Percentiles rank a stretch among this genome's conserved stretches.
These are phyloP conservation scores for Nephrocerus scutellatus DNA, from an alignment of 2,888 invertebrate species.

Conservation along the genomic window DNA sequence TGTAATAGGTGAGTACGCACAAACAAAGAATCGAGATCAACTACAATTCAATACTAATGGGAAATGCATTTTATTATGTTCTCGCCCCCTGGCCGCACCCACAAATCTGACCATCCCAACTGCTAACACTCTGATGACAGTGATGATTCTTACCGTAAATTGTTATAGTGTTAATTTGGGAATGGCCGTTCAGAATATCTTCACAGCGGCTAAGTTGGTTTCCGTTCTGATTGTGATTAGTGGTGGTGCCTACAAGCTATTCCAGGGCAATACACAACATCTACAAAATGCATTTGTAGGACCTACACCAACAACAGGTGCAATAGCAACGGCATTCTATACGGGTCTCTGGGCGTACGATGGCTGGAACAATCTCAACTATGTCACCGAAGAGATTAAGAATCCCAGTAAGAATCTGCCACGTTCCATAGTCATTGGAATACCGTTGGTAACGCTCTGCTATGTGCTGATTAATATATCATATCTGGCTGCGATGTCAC, in stretches of 20 bases:
- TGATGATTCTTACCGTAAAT: conserved; percentile 86
- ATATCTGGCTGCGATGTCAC: conserved; percentile 92
- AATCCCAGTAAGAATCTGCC: conserved; percentile 94
- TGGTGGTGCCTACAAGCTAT: conserved; percentile 83
- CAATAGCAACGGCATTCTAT: conserved; percentile 90
- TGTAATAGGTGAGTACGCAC: conserved; percentile 63
- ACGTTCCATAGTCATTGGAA: conserved; percentile 85
- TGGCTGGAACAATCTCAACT: conserved; percentile 98
- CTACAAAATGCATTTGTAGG: conserved; percentile 75
- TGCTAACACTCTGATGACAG: too few relatives aligned
- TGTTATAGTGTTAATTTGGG: conserved; percentile 94
- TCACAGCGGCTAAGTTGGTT: conserved; percentile 86
- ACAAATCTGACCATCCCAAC: too few relatives aligned
- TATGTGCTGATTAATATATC: conserved; percentile 92
- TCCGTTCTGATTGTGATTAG: conserved; percentile 84
- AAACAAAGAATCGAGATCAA: too few relatives aligned
- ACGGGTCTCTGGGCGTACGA: conserved; percentile 94
- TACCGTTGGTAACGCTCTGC: conserved; percentile 88
- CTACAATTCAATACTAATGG: too few relatives aligned
- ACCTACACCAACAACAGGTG: conserved; percentile 64
- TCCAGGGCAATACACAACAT: conserved; percentile 85
- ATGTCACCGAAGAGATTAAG: conserved; percentile 97
- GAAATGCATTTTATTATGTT: too few relatives aligned
- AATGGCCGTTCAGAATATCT: conserved; percentile 90
- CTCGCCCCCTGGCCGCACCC: too few relatives aligned